Conservation (phyloP, 2,888 invertebrate species). For the Coenonympha glycerion region DNA sequence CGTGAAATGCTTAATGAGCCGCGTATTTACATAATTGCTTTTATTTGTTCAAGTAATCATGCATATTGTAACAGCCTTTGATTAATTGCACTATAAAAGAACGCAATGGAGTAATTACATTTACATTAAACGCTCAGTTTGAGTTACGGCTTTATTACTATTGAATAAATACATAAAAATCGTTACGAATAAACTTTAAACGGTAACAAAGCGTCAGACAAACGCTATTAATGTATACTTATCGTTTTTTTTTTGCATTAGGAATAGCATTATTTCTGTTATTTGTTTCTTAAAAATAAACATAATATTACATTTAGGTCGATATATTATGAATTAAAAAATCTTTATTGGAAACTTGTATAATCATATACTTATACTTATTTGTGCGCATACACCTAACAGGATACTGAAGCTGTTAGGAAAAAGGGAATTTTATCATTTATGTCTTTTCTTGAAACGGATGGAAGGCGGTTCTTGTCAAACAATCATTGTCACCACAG, state of each 20-base stretch:
- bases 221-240: background rate
- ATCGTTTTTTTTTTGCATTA: too few species aligned
- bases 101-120: conserved; percentile 32
- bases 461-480: conserved; percentile 2
- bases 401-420: background rate
- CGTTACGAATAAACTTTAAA: conserved; percentile 11
- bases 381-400: background rate
- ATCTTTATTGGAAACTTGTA: too few species aligned
- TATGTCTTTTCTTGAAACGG: background rate
- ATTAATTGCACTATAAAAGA: conserved; percentile 31
- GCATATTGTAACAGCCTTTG: conserved; percentile 30
- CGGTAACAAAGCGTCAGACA: background rate
- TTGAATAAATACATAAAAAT: conserved; percentile 29
- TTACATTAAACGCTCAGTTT: conserved; percentile 29
- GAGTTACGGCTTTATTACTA: conserved; percentile 30
- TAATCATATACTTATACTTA: background rate
- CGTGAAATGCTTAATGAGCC: conserved; percentile 60
- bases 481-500: conserved; percentile 3
- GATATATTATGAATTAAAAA: too few species aligned
- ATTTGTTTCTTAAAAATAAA: background rate
- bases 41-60: conserved; percentile 38
- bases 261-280: too few species aligned
- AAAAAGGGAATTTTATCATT: background rate
- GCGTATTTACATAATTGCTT: conserved; percentile 56
- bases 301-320: background rate